A percentile compares a stretch with the other conserved stretches of the same genome.
Evolutionary conservation across 2,888 invertebrate genomes (phyloP).

Genomic region (Trypoxylon attenuatum): DNA sequence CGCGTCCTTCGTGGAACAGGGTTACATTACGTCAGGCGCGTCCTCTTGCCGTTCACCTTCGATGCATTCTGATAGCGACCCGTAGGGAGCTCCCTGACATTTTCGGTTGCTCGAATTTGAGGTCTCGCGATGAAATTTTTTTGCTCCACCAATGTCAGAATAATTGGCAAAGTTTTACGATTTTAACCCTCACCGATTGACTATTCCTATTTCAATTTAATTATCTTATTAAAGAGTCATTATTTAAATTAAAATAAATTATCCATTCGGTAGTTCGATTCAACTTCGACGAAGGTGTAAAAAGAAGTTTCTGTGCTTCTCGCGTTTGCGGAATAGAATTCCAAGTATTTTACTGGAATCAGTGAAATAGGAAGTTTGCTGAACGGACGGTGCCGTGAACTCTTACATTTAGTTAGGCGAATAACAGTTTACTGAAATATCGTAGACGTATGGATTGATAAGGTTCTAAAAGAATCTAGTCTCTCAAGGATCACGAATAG

Average conservation of each 20-base stretch:
- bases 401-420: slow-evolving; percentile 36
- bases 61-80: background rate
- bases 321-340: background rate
- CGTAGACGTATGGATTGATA: background rate
- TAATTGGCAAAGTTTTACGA: too few species aligned
- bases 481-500: background rate
- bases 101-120: background rate
- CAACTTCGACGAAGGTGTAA: too few species aligned
- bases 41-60: slow-evolving; percentile 8
- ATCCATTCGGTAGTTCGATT: too few species aligned
- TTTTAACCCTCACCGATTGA: too few species aligned
- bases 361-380: background rate
- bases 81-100: background rate
- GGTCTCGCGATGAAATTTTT: too few species aligned
- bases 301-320: too few species aligned
- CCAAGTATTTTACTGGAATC: background rate
- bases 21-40: slow-evolving; percentile 50
- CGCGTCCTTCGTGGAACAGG: slow-evolving; percentile 54
- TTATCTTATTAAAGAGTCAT: too few species aligned
- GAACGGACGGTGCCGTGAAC: slow-evolving; percentile 30
- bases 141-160: too few species aligned
- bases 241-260: too few species aligned
- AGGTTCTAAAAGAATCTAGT: background rate
- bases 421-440: slow-evolving; percentile 16
- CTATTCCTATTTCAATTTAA: too few species aligned